Evolutionary conservation across 2,888 invertebrate genomes (phyloP), one percentile per base, ranked within the genome.

Genomic region (Neuroscelio doddi): DNA sequence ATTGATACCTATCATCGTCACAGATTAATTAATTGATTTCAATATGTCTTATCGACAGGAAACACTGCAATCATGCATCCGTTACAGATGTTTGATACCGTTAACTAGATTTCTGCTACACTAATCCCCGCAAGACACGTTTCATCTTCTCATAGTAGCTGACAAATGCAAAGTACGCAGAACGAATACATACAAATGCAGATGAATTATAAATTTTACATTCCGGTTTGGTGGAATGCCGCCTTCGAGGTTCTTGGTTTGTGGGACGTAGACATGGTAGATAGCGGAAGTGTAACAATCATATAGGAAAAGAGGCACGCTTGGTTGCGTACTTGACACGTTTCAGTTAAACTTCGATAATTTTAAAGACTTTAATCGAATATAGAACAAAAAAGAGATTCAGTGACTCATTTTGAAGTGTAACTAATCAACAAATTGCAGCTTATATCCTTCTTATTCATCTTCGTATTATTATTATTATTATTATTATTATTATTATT

Each of bases 71-170:
- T 32, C 24, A n/a, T 46, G 46, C 15, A 21, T 9, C 58, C 46
- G 38, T 50, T 46, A 32, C 38, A 45, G 26, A 39, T 41, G 39
- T 8, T 9, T 9, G 32, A 39, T 58, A 51, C 58, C 58, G 58
- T 58, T 58, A 58, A 16, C 21, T 12, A 45, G 39, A 51, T 39
- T 58, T 51, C 50, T 39, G 38, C 47, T 17, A 15, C 44, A 15
- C 27, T 24, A 15, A 29, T 27, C 12, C 24, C n/a, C 1, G n/a
- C 27, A 8, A 3, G 32, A 26, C 4, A 17, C 9, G 16, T 16
- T 39, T 12, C 1, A 14, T 39, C 21, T 39, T 15, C 4, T 21
- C 16, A 12, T n/a, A 39, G 32, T 10, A 32, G 3, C 16, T 39
- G 17, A 16, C 4, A 17, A 39, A 39, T 39, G 1, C n/a, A 9